Evolutionary conservation across 2,888 invertebrate genomes (phyloP).

Genomic region (Lasioglossum vierecki): DNA sequence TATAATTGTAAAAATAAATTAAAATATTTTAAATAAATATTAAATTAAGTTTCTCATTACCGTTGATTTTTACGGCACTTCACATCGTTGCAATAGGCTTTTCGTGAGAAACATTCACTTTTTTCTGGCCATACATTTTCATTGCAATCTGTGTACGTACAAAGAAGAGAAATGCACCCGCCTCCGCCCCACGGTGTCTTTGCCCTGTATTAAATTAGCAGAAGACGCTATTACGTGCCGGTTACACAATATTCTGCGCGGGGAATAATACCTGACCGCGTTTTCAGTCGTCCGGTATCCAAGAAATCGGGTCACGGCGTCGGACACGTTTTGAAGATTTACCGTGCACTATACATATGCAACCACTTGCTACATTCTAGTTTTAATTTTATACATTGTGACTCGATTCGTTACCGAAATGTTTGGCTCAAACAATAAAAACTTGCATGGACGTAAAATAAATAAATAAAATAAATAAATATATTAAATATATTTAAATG

Average conservation of each 20-base stretch:
- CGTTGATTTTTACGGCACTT: neutral
- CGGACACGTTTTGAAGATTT: neutral
- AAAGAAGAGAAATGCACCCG: conserved; percentile 12
- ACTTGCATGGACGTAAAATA: too few species aligned
- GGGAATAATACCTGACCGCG: conserved; percentile 66
- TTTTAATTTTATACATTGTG: neutral
- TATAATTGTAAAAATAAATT: too few species aligned
- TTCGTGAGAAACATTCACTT: neutral
- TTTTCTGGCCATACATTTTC: neutral
- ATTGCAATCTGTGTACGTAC: neutral
- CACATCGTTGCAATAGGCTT: neutral
- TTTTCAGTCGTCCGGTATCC: conserved; percentile 32
- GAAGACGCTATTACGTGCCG: conserved; percentile 35
- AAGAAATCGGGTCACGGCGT: conserved; percentile 43
- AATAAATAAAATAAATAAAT: too few species aligned
- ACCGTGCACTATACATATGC: too few species aligned
- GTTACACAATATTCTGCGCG: conserved; percentile 58
- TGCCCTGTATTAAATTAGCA: conserved; percentile 41
- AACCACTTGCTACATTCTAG: neutral
- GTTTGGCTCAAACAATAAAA: neutral
- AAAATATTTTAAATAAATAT: too few species aligned
- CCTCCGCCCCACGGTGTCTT: conserved; percentile 39
- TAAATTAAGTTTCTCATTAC: neutral
- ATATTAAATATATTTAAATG: too few species aligned
- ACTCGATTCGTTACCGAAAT: neutral